phyloP scores from a whole-genome alignment of 2,888 invertebrate genomes.

The Eumerus sabulonum region DNA sequence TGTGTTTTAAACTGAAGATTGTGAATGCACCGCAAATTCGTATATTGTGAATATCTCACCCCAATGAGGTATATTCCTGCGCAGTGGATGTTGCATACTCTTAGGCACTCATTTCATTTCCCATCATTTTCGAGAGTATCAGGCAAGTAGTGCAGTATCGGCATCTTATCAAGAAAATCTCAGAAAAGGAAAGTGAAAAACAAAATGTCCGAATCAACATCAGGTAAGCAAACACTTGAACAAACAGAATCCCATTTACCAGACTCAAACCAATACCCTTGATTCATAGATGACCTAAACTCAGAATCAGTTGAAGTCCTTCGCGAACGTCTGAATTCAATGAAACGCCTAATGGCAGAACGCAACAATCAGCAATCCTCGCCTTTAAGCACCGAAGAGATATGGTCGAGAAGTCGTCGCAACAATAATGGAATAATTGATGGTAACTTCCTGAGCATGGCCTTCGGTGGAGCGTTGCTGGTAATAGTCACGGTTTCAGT shows the following conservation, averaged over 20 bases:
- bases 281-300: conserved; percentile 75
- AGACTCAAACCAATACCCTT: background rate
- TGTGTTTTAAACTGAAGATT: background rate
- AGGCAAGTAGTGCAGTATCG: conserved; percentile 18
- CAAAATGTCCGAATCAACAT: conserved; percentile 60
- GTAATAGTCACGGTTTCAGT: conserved; percentile 90
- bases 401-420: conserved; percentile 76
- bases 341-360: conserved; percentile 91
- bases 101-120: conserved; percentile 24
- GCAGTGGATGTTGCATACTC: conserved; percentile 63
- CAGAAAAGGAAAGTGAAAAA: conserved; percentile 15
- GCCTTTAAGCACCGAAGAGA: conserved; percentile 77
- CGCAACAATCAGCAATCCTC: conserved; percentile 80
- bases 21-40: conserved; percentile 1
- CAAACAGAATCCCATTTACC: background rate
- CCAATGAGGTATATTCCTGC: conserved; percentile 56
- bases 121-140: conserved; percentile 17
- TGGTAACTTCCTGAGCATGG: conserved; percentile 87
- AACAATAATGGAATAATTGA: conserved; percentile 85
- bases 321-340: conserved; percentile 86
- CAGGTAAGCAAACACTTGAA: conserved; percentile 29
- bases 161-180: conserved; percentile 17
- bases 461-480: conserved; percentile 88
- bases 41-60: conserved; percentile 25
- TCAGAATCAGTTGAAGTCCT: conserved; percentile 90